These are phyloP conservation scores for Tolmerus cingulatus DNA, from an alignment of 2,888 invertebrate genomes.

Conservation along the genomic window DNA sequence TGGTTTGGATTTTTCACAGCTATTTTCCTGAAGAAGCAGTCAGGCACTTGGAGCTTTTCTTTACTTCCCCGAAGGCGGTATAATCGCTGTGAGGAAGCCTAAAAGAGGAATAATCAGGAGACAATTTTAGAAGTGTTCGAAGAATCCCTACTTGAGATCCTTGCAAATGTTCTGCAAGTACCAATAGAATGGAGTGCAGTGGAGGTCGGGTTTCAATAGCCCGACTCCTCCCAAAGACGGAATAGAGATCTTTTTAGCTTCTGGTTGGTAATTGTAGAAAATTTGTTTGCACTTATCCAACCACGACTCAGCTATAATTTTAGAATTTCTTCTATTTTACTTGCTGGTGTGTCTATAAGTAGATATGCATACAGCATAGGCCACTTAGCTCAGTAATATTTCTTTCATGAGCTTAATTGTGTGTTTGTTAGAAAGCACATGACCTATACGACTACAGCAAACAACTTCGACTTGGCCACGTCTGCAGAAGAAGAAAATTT, in stretches of 20 bases:
- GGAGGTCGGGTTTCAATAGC: conserved; percentile 56
- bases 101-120: conserved; percentile 15
- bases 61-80: conserved; percentile 58
- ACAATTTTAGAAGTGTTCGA: background rate
- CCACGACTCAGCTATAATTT: conserved; percentile 63
- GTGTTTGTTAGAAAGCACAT: conserved; percentile 59
- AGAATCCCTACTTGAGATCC: conserved; percentile 58
- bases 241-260: conserved; percentile 52
- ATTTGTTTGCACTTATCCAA: conserved; percentile 62
- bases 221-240: background rate
- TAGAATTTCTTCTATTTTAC: conserved; percentile 58
- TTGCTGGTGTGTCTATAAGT: background rate
- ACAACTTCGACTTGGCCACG: conserved; percentile 63
- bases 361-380: conserved; percentile 11
- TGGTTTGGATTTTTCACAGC: conserved; percentile 24
- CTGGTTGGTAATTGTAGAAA: conserved; percentile 60
- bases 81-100: conserved; percentile 55
- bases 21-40: conserved; percentile 48
- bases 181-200: conserved; percentile 68
- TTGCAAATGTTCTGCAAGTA: conserved; percentile 67
- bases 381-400: conserved; percentile 59
- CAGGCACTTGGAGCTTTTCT: conserved; percentile 55
- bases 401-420: conserved; percentile 53
- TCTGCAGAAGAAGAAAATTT: conserved; percentile 44
- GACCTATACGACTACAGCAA: conserved; percentile 63